A percentile compares a stretch with the other conserved stretches of the same genome.
phyloP scores from a whole-genome alignment of 2,888 invertebrate genomes.

The Darwinula stevensoni region DNA sequence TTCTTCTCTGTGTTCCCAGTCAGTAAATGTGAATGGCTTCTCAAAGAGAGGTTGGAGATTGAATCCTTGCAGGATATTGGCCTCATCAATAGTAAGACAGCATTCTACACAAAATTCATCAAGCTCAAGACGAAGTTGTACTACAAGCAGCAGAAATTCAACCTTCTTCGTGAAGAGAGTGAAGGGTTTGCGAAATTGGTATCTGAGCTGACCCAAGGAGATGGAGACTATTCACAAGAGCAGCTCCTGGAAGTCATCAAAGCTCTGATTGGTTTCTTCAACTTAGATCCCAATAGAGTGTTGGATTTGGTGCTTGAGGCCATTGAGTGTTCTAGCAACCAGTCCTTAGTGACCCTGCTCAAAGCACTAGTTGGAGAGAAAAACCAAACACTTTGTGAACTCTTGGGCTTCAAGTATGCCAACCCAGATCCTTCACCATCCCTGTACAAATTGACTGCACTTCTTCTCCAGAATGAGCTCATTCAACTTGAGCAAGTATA shows the following conservation, averaged over 20 bases:
- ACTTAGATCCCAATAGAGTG: constrained; percentile 91
- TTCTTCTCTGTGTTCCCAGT: no score
- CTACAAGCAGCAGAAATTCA: constrained; percentile 98
- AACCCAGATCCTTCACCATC: neutral
- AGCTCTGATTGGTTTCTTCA: constrained; percentile 87
- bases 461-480: constrained; percentile 58
- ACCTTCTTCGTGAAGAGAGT: constrained; percentile 90
- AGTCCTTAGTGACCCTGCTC: constrained; percentile 52
- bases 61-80: constrained; percentile 77
- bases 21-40: constrained; percentile 35
- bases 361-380: constrained; percentile 66
- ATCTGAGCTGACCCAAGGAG: constrained; percentile 66
- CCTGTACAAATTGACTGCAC: constrained; percentile 63
- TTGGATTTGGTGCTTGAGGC: constrained; percentile 77
- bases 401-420: constrained; percentile 63
- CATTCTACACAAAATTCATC: constrained; percentile 73
- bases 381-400: constrained; percentile 63
- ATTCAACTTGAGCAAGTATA: constrained; percentile 64
- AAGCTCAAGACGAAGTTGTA: constrained; percentile 92
- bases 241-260: constrained; percentile 60
- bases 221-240: constrained; percentile 20
- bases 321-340: constrained; percentile 5
- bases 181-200: constrained; percentile 95
- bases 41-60: constrained; percentile 74
- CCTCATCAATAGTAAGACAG: constrained; percentile 50